phyloP scores from a whole-genome alignment of 2,113 vertebrate genomes.

The Mellivora capensis region DNA sequence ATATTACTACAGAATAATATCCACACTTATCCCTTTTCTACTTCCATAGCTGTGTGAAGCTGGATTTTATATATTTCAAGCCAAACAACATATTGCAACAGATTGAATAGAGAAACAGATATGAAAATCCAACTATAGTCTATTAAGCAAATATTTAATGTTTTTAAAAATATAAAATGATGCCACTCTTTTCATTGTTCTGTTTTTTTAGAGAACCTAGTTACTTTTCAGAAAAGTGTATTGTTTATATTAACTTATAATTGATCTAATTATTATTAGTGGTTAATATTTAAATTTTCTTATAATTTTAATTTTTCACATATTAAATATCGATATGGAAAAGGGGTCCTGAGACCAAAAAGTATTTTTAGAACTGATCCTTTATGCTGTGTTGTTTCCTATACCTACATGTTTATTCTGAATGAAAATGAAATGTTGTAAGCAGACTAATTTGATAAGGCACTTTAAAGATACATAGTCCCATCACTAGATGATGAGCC shows the following conservation, averaged over 20 bases:
- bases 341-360: background rate
- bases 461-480: background rate
- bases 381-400: background rate
- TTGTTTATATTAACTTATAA: conserved; percentile 8
- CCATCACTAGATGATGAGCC: background rate
- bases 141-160: background rate
- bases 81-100: background rate
- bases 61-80: background rate
- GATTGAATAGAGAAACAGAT: background rate
- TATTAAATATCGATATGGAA: background rate
- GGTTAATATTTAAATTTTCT: background rate
- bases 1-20: background rate
- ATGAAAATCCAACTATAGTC: background rate
- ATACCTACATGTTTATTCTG: background rate
- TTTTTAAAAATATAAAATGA: background rate
- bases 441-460: background rate
- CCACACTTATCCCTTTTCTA: background rate
- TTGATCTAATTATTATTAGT: background rate
- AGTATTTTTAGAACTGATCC: background rate
- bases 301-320: background rate
- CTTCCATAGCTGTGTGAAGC: background rate
- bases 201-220: background rate
- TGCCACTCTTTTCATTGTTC: background rate
- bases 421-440: background rate
- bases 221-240: conserved; percentile 19